Evolutionary conservation across 2,797 vertebrate species (phyloP), one percentile per base, ranked within the genome.

Genomic region (Danio choprae): DNA sequence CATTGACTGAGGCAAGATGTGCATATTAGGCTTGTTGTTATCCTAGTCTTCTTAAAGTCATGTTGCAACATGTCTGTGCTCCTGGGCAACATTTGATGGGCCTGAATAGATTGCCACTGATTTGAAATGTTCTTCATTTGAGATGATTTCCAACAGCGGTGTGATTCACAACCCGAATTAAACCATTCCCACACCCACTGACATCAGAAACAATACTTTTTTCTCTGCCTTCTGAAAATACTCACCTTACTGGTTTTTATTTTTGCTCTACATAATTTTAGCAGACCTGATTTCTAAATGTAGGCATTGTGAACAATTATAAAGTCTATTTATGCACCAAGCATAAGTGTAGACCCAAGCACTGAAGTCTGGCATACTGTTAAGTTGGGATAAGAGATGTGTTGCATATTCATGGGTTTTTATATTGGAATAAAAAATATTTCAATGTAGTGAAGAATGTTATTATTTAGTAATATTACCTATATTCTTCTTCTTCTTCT

Each of bases 1-100:
- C 68, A 55, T 15, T 41, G 68, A 70, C 50, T 70, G 36, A 70
- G 68, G 50, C 48, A 69, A 70, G 22, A 68, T 50, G 22, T 68
- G 44, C 65, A 29, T 50, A 8, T 16, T 50, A 36, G 50, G 53
- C 48, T 70, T 70, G 16, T 51, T 53, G 48, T 12, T 70, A 40
- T 55, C n/a, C 36, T 70, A 11, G 20, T 10, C n/a, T 41, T 70
- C 50, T 20, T 64, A 12, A 40, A 64, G 62, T 64, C 43, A 2
- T n/a, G 40, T 43, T 64, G 43, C 48, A 40, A n/a, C 67, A 70
- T 51, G 6, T 36, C 6, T 40, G 12, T 36, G 46, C 15, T 69
- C 2, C 15, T 69, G 46, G 46, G 40, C 62, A 18, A 11, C 18
- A 64, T 64, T 7, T 64, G 6, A 22, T 53, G 48, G 48, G n/a